Evolutionary conservation across 1,140 invertebrate species (phyloP), one percentile per base, ranked within the genome.

Genomic region (Plectus sambesii): DNA sequence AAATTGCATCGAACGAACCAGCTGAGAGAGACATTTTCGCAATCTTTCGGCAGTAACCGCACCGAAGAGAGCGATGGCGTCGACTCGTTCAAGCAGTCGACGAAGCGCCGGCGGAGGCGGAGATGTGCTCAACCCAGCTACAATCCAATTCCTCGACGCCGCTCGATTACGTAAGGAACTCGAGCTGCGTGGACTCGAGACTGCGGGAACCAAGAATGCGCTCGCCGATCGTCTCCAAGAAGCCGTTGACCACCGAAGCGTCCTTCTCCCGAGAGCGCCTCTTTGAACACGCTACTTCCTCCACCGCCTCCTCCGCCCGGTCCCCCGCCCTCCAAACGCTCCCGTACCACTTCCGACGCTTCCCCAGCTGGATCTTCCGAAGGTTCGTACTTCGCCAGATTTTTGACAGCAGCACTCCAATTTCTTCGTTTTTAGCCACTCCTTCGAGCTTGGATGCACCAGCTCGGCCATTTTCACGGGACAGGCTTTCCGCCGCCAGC

Each of bases 171-270:
- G 17, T 5, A 24, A 25, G 5, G 41, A 42, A 30, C 41, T 42
- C 25, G 12, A 5, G 8, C 26, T 15, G 15, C 41, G 41, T 22
- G 41, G 41, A 27, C 19, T 42, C n/a, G 20, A 42, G 25, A 17
- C 41, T 5, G 36, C 41, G 5, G 41, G 41, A 5, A 25, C 41
- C 5, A 25, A 42, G 20, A 25, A 42, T 23, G 41, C 36, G 5
- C 41, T 42, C 20, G 5, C 41, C 5, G 41, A 42, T 23, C 41
- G 41, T 42, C 36, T 42, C 25, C 6, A 27, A 5, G 6, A 42
- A 30, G 41, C 41, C 8, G 41, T 42, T 15, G 41, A 42, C 25
- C 36, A n/a, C 4, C 5, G 5, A 30, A n/a, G 41, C 20, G 19
- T 19, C 5, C 38, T 5, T 5, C 20, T 19, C 12, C n/a, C 19